Percentiles rank a stretch among this genome's conserved stretches.
These are phyloP conservation scores for Drosophila mauritiana DNA, from an alignment of 1,140 invertebrate species.

Conservation along the genomic window DNA sequence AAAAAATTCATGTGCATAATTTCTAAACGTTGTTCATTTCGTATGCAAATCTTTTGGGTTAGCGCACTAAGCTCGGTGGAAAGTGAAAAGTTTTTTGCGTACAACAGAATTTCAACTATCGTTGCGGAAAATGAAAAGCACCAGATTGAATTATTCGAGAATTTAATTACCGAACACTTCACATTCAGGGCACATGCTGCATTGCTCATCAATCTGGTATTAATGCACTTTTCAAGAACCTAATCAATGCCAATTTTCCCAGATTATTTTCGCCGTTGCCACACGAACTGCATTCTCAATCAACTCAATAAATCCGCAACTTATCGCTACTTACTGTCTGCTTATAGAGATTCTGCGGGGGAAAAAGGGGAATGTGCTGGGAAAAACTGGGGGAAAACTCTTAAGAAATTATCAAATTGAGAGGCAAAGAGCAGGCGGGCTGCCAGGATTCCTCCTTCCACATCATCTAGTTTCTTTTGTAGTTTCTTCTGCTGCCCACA, in stretches of 20 bases:
- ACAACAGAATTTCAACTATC: background rate
- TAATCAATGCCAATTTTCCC: conserved; percentile 6
- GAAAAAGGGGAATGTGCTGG: background rate
- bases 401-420: conserved; percentile 76
- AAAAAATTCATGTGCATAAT: conserved; percentile 79
- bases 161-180: conserved; percentile 17
- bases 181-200: background rate
- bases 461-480: conserved; percentile 51
- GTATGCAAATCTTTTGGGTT: conserved; percentile 68
- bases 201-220: conserved; percentile 4
- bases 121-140: conserved; percentile 1
- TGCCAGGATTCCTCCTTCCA: conserved; percentile 25
- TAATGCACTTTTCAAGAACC: conserved; percentile 37
- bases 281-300: conserved; percentile 36
- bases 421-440: conserved; percentile 19
- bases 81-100: conserved; percentile 8
- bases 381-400: conserved; percentile 37
- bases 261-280: conserved; percentile 15
- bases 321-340: conserved; percentile 58
- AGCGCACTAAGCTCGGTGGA: conserved; percentile 18
- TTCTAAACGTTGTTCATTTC: conserved; percentile 72
- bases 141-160: conserved; percentile 1
- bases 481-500: conserved; percentile 41
- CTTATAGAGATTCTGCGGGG: background rate
- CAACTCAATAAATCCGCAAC: conserved; percentile 56